These are phyloP conservation scores for Xenopus laevis DNA, from an alignment of 2,113 vertebrate genomes.

Conservation along the genomic window DNA sequence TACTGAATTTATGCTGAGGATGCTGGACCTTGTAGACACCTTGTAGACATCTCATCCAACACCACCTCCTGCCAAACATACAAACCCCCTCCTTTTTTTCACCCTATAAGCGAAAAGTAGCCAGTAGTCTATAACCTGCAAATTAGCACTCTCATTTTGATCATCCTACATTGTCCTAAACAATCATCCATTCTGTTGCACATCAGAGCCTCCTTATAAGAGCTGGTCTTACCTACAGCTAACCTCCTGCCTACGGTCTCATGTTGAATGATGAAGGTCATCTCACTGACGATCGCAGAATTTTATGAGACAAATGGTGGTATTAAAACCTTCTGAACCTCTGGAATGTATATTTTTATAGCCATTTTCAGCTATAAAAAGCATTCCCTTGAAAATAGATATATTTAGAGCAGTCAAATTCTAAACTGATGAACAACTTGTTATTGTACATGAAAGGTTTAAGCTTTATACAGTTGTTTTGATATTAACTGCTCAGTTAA, in stretches of 20 bases:
- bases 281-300: conserved; percentile 17
- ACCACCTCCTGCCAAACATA: no score
- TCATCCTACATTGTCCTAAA: no score
- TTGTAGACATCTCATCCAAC: no score
- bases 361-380: conserved; percentile 18
- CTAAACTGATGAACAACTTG: neutral
- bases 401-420: conserved; percentile 6
- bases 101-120: no score
- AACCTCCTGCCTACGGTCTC: conserved; percentile 19
- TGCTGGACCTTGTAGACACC: no score
- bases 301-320: conserved; percentile 32
- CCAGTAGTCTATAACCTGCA: no score
- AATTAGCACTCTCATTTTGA: no score
- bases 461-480: no score
- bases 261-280: conserved; percentile 26
- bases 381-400: conserved; percentile 12
- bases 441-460: neutral
- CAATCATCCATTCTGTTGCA: neutral
- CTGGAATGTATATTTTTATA: conserved; percentile 24
- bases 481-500: no score
- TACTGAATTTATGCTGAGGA: no score
- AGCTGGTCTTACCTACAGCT: conserved; percentile 15
- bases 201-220: no score
- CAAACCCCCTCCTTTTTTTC: no score
- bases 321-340: conserved; percentile 30